Evolutionary conservation across 2,797 vertebrate genomes (phyloP).

Genomic region (Sebastes minor): DNA sequence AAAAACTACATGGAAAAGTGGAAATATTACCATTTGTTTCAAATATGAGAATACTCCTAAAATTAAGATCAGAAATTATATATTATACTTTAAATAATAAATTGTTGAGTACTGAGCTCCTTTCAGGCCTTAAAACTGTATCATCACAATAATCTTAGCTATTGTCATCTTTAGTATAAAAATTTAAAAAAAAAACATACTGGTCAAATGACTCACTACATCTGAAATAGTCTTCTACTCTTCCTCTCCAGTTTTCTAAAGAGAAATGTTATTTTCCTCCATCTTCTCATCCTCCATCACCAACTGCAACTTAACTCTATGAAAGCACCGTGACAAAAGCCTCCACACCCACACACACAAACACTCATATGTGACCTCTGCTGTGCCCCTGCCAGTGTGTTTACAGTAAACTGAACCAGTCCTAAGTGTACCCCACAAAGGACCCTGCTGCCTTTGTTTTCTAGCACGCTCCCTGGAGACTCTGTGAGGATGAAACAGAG

Average conservation of each 20-base stretch:
- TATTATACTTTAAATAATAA: not conserved
- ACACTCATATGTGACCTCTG: conserved; percentile 67
- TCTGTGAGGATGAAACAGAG: conserved; percentile 63
- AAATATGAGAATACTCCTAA: not conserved
- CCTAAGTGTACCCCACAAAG: conserved; percentile 64
- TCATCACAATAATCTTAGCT: not conserved
- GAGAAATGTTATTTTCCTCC: not conserved
- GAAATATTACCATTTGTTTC: not conserved
- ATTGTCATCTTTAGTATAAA: not conserved
- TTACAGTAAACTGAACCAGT: conserved; percentile 74
- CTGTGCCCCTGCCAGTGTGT: conserved; percentile 66
- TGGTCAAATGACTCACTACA: not conserved
- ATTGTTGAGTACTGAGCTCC: not conserved
- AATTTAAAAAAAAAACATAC: not conserved
- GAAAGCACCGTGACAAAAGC: conserved; percentile 46
- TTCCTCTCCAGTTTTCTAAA: not conserved
- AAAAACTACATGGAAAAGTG: not conserved
- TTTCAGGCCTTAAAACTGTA: not conserved
- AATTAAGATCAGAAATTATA: not conserved
- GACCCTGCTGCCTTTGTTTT: conserved; percentile 65
- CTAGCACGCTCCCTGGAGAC: conserved; percentile 60
- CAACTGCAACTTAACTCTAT: conserved; percentile 41
- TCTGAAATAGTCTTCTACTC: not conserved
- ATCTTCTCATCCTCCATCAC: conserved; percentile 19
- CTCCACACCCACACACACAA: conserved; percentile 48